Base-by-base conservation (phyloP, 2,888 invertebrate species). In the Eledona agricola region DNA sequence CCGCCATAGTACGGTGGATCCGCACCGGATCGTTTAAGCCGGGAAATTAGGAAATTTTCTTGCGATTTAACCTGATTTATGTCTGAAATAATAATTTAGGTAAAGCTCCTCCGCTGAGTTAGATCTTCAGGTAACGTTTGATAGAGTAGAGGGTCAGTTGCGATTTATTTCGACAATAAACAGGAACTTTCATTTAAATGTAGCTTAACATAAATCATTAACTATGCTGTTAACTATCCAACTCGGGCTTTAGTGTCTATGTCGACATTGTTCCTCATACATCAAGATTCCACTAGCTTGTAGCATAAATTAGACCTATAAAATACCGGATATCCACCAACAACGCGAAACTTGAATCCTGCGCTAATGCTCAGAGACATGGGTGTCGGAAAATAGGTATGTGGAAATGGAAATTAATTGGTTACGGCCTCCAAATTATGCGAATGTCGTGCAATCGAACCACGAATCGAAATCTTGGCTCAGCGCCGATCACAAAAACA, bases 181-280 rank as follows among this genome's bases (percentile, higher is more conserved):
- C 50, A 50, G 50, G 50, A 50, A 50, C 38, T 50, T 40, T 40
- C 38, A 50, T 50, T 50, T 50, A 40, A 50, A 50, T 50, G 40
- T 40, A 17, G 40, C 40, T 50, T 40, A 50, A 12, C 50, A 50
- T 50, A 50, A 50, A 50, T 50, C 40, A 50, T 50, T 50, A 50
- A 40, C 50, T 50, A 50, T 26, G 15, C 50, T 23, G 32, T 38
- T 25, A 50, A 50, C 50, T 50, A 50, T 50, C 38, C 50, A 50
- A 40, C 23, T 50, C 19, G 31, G 50, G 50, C 50, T 50, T 46
- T 50, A 50, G 50, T 50, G 40, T 50, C 50, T 50, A 19, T 40
- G 50, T 50, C 50, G 50, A 50, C 50, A 40, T 40, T 50, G 50
- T 50, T 50, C 50, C 50, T 50, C 50, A 50, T 50, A 50, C 50